A percentile compares a stretch with the other conserved stretches of the same genome.
Conservation (phyloP, 2,888 invertebrate genomes). For the Morinoia aosen region DNA sequence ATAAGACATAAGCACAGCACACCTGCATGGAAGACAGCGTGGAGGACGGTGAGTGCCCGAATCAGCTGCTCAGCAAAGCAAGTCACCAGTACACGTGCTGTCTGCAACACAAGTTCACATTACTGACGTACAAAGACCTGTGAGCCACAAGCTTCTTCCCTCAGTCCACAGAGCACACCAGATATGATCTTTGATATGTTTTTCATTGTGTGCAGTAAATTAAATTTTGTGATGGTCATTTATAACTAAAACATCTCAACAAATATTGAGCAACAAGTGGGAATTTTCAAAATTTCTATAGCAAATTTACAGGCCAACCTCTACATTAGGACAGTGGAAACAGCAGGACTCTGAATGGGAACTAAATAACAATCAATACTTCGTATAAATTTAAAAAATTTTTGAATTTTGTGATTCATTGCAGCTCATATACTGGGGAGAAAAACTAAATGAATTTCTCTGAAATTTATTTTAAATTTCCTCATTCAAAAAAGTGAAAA, state of each 20-base stretch:
- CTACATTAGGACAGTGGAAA: neutral
- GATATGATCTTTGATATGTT: neutral
- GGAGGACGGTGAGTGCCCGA: slow-evolving; percentile 5
- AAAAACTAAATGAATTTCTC: too few relatives aligned
- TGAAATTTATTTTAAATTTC: too few relatives aligned
- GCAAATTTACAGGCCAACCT: neutral
- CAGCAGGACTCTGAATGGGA: neutral
- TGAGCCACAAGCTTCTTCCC: neutral
- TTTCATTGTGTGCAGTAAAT: neutral
- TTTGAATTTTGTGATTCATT: too few relatives aligned
- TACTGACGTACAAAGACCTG: neutral
- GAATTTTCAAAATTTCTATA: neutral
- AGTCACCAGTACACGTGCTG: slow-evolving; percentile 8
- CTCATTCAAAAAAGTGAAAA: too few relatives aligned
- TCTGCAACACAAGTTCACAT: slow-evolving; percentile 29
- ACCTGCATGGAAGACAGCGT: slow-evolving; percentile 40
- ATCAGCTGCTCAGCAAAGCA: slow-evolving; percentile 10
- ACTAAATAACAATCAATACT: too few relatives aligned
- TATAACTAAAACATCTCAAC: neutral
- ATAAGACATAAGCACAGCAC: neutral
- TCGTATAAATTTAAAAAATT: too few relatives aligned
- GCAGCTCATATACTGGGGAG: too few relatives aligned
- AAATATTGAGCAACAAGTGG: too few relatives aligned
- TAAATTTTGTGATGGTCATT: neutral
- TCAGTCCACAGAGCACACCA: neutral